Percentiles rank a stretch among this genome's conserved stretches.
Evolutionary conservation across 2,113 vertebrate genomes (phyloP).

Genomic region (Pycnonotus jocosus): DNA sequence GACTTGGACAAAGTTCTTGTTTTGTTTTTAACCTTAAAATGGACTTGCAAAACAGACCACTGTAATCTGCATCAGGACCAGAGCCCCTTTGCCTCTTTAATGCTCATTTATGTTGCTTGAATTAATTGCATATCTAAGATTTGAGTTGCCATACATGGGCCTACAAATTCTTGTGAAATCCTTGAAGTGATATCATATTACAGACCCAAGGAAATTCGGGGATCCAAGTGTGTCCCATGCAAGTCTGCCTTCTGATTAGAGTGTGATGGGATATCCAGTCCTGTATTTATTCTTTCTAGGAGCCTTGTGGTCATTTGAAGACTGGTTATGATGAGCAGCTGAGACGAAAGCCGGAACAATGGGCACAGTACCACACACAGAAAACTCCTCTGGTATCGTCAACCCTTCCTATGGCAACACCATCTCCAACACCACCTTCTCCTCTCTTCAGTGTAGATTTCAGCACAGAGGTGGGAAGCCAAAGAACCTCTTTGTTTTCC

Average conservation of each 20-base stretch:
- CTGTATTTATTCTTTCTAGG: conserved; percentile 61
- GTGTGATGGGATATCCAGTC: background rate
- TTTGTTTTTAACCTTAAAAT: background rate
- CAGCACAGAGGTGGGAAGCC: conserved; percentile 80
- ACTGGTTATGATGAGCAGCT: conserved; percentile 88
- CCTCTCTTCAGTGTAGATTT: conserved; percentile 91
- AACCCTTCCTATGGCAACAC: conserved; percentile 74
- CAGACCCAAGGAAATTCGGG: background rate
- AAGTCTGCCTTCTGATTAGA: background rate
- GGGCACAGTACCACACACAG: conserved; percentile 84
- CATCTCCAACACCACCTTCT: conserved; percentile 85
- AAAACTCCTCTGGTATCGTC: conserved; percentile 75
- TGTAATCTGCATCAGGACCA: background rate
- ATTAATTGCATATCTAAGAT: background rate
- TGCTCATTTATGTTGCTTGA: background rate
- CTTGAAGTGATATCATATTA: background rate
- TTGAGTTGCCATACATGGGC: background rate
- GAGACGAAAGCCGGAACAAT: conserved; percentile 89
- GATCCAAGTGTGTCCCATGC: background rate
- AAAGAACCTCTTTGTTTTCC: background rate
- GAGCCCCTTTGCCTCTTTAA: background rate
- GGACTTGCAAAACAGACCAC: background rate
- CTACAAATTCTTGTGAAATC: background rate
- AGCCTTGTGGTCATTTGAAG: conserved; percentile 84
- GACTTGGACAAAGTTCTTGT: background rate